Evolutionary conservation across 2,113 vertebrate genomes (phyloP).

Genomic region (Chloropsis hardwickii): DNA sequence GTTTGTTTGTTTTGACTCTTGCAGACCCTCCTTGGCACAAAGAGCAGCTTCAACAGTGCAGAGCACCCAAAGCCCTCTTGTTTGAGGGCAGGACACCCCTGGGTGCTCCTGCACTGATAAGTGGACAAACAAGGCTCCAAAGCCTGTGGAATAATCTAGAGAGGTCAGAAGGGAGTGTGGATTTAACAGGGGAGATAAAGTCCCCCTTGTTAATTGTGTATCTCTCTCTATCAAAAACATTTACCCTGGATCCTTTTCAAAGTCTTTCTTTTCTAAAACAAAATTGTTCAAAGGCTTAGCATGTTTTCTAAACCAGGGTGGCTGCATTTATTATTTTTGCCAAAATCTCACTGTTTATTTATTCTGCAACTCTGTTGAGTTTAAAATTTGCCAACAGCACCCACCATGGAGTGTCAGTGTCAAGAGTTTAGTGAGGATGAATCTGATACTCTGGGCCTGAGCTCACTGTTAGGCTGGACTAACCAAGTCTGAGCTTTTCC

Average conservation of each 20-base stretch:
- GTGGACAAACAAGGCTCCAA: neutral
- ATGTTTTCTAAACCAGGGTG: slow-evolving; percentile 54
- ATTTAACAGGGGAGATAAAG: slow-evolving; percentile 25
- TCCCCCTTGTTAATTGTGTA: slow-evolving; percentile 10
- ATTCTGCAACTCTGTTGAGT: neutral
- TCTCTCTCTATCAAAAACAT: slow-evolving; percentile 58
- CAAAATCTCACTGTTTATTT: slow-evolving; percentile 52
- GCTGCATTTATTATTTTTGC: slow-evolving; percentile 34
- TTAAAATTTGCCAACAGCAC: slow-evolving; percentile 31
- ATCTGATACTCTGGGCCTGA: neutral
- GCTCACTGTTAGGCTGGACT: neutral
- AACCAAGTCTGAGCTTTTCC: neutral
- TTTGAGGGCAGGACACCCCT: neutral
- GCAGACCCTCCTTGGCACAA: neutral
- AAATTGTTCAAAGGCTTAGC: slow-evolving; percentile 48
- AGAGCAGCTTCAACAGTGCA: neutral
- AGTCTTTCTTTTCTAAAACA: slow-evolving; percentile 28
- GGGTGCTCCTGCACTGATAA: neutral
- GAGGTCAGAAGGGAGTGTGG: neutral
- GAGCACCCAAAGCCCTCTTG: neutral
- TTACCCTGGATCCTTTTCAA: slow-evolving; percentile 69
- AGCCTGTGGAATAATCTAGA: neutral
- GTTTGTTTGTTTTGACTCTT: neutral
- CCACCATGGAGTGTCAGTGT: neutral
- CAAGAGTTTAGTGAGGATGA: slow-evolving; percentile 12